Conservation (phyloP, 2,797 vertebrate species). For the Sciurus carolinensis region DNA sequence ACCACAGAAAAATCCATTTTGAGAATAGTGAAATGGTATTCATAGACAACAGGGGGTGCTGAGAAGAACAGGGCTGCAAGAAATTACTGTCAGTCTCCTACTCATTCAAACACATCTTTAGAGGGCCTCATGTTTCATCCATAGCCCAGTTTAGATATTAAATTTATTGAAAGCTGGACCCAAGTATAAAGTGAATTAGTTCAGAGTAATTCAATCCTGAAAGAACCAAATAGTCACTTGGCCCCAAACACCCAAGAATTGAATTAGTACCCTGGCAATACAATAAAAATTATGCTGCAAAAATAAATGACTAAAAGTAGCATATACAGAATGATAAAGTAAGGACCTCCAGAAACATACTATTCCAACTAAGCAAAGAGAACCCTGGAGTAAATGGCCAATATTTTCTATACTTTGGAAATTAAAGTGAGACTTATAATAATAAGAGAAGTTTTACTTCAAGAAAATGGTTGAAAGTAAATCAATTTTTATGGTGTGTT, state of each 20-base stretch:
- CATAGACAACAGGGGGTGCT: not conserved
- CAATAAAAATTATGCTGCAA: constrained; percentile 53
- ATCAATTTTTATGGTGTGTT: not conserved
- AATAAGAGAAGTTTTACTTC: not conserved
- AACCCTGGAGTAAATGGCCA: not conserved
- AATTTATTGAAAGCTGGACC: constrained; percentile 67
- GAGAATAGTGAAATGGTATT: not conserved
- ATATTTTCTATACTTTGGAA: not conserved
- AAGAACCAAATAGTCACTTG: too few relatives aligned
- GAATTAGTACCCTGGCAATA: constrained; percentile 63
- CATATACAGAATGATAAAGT: not conserved
- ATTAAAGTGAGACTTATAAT: not conserved
- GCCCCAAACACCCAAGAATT: constrained; percentile 45
- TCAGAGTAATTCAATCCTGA: constrained; percentile 70
- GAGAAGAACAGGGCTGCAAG: not conserved
- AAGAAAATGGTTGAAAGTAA: not conserved
- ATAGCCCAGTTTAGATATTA: not conserved
- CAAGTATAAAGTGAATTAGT: constrained; percentile 64
- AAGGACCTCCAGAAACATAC: not conserved
- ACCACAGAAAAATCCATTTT: not conserved
- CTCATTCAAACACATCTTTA: not conserved
- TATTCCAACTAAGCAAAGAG: not conserved
- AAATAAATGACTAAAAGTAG: not conserved
- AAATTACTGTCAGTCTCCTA: not conserved
- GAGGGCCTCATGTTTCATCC: not conserved